Conservation (phyloP, 2,797 vertebrate species). For the Myotis planiceps region DNA sequence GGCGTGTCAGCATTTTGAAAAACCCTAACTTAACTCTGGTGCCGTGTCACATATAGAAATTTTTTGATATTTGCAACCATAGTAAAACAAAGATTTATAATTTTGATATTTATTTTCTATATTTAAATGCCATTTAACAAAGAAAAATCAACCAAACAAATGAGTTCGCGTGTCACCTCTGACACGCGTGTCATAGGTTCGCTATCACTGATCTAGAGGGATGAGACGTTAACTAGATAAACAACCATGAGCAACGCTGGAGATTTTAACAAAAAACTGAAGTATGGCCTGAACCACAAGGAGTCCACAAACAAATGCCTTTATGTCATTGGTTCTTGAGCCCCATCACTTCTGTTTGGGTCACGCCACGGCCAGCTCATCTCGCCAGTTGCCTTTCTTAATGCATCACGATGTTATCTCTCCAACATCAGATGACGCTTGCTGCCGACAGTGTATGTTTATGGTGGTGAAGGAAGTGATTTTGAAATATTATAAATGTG, state of each 20-base stretch:
- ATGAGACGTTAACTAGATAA: background rate
- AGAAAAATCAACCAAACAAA: too few relatives aligned
- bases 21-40: too few relatives aligned
- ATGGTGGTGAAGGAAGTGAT: background rate
- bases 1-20: too few relatives aligned
- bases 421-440: background rate
- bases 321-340: background rate
- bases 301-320: background rate
- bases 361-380: background rate
- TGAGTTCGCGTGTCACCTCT: too few relatives aligned
- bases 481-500: background rate
- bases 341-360: background rate
- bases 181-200: too few relatives aligned
- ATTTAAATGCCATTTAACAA: too few relatives aligned
- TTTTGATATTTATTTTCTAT: too few relatives aligned
- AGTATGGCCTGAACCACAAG: slow-evolving; percentile 1
- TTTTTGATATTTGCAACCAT: too few relatives aligned
- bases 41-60: too few relatives aligned
- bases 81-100: too few relatives aligned
- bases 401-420: background rate
- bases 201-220: too few relatives aligned
- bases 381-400: background rate
- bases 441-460: too few relatives aligned
- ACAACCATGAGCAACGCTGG: background rate
- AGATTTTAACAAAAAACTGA: slow-evolving; percentile 28